Evolutionary conservation across 2,113 vertebrate genomes (phyloP).

Genomic region (Desmodus rotundus): DNA sequence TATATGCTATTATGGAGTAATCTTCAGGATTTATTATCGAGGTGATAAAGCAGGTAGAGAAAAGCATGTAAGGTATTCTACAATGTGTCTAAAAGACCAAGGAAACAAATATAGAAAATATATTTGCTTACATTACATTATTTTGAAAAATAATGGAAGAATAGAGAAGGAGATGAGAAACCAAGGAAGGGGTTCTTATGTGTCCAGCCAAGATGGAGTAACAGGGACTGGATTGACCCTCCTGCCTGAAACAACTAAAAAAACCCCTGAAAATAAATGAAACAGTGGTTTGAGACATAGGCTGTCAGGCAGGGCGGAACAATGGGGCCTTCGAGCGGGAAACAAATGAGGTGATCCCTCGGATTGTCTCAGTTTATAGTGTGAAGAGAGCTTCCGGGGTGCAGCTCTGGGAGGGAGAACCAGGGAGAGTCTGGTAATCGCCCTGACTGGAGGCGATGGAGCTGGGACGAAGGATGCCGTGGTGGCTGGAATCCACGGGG

Average conservation of each 20-base stretch:
- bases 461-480: neutral
- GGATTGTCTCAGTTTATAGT: neutral
- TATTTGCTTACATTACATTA: neutral
- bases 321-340: neutral
- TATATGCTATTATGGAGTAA: neutral
- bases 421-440: neutral
- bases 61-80: neutral
- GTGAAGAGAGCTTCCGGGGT: neutral
- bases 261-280: neutral
- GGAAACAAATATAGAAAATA: neutral
- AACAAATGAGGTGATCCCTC: neutral
- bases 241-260: neutral
- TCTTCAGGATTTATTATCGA: neutral
- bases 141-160: neutral
- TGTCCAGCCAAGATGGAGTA: neutral
- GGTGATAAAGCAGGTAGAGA: neutral
- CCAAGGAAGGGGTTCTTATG: neutral
- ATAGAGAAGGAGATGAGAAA: neutral
- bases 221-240: neutral
- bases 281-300: neutral
- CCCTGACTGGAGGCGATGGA: neutral
- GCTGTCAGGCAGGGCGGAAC: neutral
- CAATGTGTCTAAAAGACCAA: neutral
- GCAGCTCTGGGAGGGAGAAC: neutral
- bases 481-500: neutral